A percentile compares a stretch with the other conserved stretches of the same genome.
Evolutionary conservation across 2,888 invertebrate species (phyloP).

Genomic region (Drosophila nr. perissopoda): DNA sequence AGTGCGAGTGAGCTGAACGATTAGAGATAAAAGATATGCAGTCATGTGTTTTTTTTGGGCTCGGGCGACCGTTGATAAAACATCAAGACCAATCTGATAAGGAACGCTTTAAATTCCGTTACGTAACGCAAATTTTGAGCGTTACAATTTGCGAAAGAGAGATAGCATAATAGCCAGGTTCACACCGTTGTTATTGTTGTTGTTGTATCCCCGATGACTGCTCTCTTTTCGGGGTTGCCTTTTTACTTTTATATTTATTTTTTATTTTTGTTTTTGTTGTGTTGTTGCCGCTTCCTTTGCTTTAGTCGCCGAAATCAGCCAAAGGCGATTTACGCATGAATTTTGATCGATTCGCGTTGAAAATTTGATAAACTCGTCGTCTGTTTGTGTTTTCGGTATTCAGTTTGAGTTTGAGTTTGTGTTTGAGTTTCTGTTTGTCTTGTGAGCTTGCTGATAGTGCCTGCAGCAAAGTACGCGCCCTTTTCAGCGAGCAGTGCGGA

Average conservation of each 20-base stretch:
- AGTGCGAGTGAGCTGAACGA: constrained; percentile 32
- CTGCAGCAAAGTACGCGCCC: constrained; percentile 8
- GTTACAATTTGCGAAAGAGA: constrained; percentile 63
- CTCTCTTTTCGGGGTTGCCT: constrained; percentile 32
- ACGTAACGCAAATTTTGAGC: constrained; percentile 85
- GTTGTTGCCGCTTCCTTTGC: constrained; percentile 28
- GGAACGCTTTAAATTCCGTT: constrained; percentile 85
- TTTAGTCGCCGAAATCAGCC: constrained; percentile 17
- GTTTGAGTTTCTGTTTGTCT: constrained; percentile 47
- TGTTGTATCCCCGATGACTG: constrained; percentile 18
- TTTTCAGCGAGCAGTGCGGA: neutral
- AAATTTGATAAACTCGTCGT: constrained; percentile 60
- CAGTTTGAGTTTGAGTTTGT: neutral
- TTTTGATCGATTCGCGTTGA: constrained; percentile 68
- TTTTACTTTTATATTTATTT: neutral
- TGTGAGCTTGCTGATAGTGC: constrained; percentile 32
- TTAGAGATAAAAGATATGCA: constrained; percentile 34
- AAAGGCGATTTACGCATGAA: constrained; percentile 58
- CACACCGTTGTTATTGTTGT: constrained; percentile 36
- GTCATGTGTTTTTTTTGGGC: constrained; percentile 35
- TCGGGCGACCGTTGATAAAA: constrained; percentile 77
- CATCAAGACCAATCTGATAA: constrained; percentile 83
- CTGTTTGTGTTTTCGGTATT: neutral
- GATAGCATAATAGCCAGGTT: constrained; percentile 27
- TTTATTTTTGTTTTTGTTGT: constrained; percentile 3